Conservation (phyloP, 2,113 vertebrate species). For the Parotia lawesii region DNA sequence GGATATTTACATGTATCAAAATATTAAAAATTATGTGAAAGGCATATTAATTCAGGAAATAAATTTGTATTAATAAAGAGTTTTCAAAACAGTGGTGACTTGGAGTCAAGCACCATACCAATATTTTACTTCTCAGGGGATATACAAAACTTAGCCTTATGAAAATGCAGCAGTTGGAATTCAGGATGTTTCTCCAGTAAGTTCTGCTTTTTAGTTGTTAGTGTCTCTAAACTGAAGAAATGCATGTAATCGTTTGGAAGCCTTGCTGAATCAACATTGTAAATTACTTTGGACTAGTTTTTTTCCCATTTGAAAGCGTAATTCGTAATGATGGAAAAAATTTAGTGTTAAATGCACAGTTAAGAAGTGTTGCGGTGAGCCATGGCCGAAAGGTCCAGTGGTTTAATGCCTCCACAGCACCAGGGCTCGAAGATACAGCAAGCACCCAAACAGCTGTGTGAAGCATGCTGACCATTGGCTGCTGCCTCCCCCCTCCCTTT, state of each 20-base stretch:
- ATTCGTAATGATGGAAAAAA: constrained; percentile 8
- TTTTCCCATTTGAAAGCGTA: not conserved
- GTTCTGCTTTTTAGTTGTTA: not conserved
- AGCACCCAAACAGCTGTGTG: no score
- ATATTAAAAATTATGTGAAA: not conserved
- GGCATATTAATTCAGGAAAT: not conserved
- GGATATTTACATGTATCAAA: not conserved
- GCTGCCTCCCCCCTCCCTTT: no score
- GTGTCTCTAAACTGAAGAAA: not conserved
- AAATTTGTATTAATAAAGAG: not conserved
- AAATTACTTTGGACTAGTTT: not conserved
- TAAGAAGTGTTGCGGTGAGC: not conserved
- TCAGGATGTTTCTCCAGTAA: not conserved
- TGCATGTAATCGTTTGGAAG: not conserved
- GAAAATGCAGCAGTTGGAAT: not conserved
- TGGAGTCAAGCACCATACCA: not conserved
- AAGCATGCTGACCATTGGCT: no score
- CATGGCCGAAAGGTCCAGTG: no score
- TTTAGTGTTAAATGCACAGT: not conserved
- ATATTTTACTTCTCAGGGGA: not conserved
- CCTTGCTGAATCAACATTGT: not conserved
- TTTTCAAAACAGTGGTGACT: not conserved
- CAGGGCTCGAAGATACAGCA: no score
- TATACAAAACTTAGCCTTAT: not conserved
- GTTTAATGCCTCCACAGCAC: no score